Percentiles rank a stretch among this genome's conserved stretches.
These are phyloP conservation scores for Himalopsyche kuldschensis DNA, from an alignment of 2,888 invertebrate species.

Conservation along the genomic window DNA sequence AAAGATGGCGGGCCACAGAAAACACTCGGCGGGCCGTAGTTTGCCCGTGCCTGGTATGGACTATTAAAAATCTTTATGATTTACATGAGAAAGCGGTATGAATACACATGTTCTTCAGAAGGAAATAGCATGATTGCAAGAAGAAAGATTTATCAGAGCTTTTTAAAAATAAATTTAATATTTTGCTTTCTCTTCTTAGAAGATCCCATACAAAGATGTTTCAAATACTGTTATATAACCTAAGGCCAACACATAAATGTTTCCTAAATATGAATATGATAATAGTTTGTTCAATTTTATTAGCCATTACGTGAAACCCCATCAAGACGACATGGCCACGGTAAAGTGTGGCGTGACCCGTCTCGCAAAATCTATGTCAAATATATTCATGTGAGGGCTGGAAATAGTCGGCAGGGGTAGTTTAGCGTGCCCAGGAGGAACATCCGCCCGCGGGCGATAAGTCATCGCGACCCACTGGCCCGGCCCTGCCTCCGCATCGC, in stretches of 20 bases:
- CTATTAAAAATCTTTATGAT: too few relatives aligned
- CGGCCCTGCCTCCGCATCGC: not conserved
- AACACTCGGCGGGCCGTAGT: too few relatives aligned
- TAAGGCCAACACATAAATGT: not conserved
- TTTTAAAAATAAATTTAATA: too few relatives aligned
- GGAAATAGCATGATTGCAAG: too few relatives aligned
- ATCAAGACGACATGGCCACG: not conserved
- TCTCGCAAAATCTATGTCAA: conserved; percentile 55
- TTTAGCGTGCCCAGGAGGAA: conserved; percentile 51
- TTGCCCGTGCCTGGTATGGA: too few relatives aligned
- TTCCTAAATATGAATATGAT: not conserved
- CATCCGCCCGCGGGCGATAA: conserved; percentile 41
- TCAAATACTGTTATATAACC: not conserved
- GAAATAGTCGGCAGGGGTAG: conserved; percentile 49
- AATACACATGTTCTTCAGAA: too few relatives aligned
- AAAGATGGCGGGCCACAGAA: too few relatives aligned
- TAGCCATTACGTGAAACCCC: not conserved
- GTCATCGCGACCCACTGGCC: conserved; percentile 28
- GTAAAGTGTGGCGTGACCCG: not conserved
- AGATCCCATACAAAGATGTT: too few relatives aligned
- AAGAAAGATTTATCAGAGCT: too few relatives aligned
- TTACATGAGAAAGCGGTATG: too few relatives aligned
- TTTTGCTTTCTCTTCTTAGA: too few relatives aligned
- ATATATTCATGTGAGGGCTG: conserved; percentile 51
- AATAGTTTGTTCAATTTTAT: not conserved